Evolutionary conservation across 2,797 vertebrate species (phyloP).

Genomic region (Premnoplex brunnescens): DNA sequence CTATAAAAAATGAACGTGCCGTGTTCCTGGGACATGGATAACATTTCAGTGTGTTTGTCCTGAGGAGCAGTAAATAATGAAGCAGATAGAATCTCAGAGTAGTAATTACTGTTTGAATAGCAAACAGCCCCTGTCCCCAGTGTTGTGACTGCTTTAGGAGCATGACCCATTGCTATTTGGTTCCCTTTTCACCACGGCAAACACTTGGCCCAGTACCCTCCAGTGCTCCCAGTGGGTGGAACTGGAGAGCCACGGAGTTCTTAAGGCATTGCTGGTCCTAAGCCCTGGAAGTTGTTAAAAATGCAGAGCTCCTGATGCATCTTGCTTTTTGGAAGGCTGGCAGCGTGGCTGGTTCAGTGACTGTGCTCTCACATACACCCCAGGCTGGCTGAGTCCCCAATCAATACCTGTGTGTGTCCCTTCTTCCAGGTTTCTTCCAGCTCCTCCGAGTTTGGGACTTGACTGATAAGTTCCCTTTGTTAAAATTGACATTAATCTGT

Average conservation of each 20-base stretch:
- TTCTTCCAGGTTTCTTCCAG: background rate
- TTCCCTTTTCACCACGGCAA: background rate
- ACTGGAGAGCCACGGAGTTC: background rate
- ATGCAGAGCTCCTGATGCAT: background rate
- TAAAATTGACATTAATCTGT: background rate
- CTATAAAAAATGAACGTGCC: background rate
- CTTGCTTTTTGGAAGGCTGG: background rate
- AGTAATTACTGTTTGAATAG: background rate
- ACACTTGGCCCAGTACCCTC: fast-evolving
- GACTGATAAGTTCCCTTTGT: background rate
- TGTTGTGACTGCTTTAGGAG: too few relatives aligned
- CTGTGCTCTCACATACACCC: background rate
- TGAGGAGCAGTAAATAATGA: background rate
- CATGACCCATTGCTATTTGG: fast-evolving
- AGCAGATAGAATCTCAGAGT: background rate
- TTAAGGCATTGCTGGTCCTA: background rate
- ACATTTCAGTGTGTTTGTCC: background rate
- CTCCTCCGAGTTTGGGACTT: background rate
- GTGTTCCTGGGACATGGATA: background rate
- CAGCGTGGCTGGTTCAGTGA: background rate
- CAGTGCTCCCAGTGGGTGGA: fast-evolving
- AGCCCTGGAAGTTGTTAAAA: background rate
- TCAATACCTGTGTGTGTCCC: background rate
- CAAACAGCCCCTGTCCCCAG: fast-evolving
- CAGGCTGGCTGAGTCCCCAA: background rate